Conservation (phyloP, 1,140 invertebrate genomes). For the Alviniconcha marisindica region DNA sequence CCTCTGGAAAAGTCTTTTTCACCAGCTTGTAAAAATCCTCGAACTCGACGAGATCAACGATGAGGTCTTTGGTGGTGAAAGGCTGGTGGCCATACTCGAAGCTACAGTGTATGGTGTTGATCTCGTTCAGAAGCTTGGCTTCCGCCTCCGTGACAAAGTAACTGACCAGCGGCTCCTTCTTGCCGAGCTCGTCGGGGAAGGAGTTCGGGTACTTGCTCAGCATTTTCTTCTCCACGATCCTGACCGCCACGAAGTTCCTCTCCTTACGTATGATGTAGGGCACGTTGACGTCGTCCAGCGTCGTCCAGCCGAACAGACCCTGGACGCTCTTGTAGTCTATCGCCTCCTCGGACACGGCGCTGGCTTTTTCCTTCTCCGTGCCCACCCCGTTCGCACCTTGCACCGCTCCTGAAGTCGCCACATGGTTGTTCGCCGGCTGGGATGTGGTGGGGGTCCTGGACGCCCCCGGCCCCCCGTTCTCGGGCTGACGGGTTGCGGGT, state of each 20-base stretch:
- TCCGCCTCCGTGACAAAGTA: constrained; percentile 95
- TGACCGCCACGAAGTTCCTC: constrained; percentile 92
- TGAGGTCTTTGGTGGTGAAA: constrained; percentile 93
- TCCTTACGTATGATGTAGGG: constrained; percentile 90
- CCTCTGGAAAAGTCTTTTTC: constrained; percentile 83
- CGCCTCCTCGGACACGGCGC: constrained; percentile 49
- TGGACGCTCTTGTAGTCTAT: constrained; percentile 75
- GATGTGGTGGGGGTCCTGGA: neutral
- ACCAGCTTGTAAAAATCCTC: constrained; percentile 88
- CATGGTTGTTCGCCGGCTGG: neutral
- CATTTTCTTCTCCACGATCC: constrained; percentile 88
- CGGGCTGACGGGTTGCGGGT: neutral
- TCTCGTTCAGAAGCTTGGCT: constrained; percentile 92
- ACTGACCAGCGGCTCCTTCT: constrained; percentile 82
- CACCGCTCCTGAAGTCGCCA: neutral
- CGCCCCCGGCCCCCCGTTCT: neutral
- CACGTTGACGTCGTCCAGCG: constrained; percentile 89
- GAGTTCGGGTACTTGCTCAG: constrained; percentile 77
- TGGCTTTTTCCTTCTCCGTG: constrained; percentile 38
- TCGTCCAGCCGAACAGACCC: constrained; percentile 93
- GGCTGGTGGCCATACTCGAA: constrained; percentile 90
- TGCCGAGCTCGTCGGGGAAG: constrained; percentile 71
- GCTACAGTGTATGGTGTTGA: constrained; percentile 95
- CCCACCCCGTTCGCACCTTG: neutral
- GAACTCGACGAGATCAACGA: constrained; percentile 91